phyloP scores from a whole-genome alignment of 2,797 vertebrate species.

The Lagorchestes hirsutus region DNA sequence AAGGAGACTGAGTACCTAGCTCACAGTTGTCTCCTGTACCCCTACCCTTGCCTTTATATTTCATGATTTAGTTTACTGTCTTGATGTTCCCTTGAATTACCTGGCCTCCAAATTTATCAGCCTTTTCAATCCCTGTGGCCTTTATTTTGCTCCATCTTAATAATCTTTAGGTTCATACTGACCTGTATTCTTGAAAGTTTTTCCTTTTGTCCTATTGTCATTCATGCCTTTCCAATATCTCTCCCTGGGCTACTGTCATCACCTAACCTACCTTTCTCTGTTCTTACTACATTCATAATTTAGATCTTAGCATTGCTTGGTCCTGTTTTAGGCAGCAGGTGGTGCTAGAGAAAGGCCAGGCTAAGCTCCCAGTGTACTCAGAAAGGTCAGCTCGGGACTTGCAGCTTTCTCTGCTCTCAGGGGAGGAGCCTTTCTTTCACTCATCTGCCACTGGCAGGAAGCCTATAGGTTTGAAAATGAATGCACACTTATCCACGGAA shows the following conservation, averaged over 20 bases:
- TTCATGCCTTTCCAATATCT: neutral
- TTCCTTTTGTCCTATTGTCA: neutral
- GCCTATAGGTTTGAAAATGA: neutral
- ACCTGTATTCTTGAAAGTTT: neutral
- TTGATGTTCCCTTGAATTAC: neutral
- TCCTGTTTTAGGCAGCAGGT: neutral
- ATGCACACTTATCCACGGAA: neutral
- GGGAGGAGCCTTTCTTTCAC: neutral
- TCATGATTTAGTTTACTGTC: neutral
- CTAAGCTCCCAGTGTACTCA: neutral
- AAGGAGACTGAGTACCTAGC: neutral
- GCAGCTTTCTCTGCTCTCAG: neutral
- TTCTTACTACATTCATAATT: neutral
- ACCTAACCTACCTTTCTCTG: neutral
- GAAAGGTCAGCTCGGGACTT: neutral
- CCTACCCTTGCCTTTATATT: neutral
- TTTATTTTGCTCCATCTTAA: neutral
- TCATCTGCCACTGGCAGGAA: neutral
- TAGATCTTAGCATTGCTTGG: neutral
- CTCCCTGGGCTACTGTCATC: neutral
- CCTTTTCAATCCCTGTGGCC: neutral
- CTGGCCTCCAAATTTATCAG: neutral
- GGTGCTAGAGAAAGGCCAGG: neutral
- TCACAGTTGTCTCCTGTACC: neutral
- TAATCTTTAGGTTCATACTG: neutral